Percentiles rank a stretch among this genome's conserved stretches.
phyloP scores from a whole-genome alignment of 2,888 invertebrate genomes.

The Sarcophaga subvicina region DNA sequence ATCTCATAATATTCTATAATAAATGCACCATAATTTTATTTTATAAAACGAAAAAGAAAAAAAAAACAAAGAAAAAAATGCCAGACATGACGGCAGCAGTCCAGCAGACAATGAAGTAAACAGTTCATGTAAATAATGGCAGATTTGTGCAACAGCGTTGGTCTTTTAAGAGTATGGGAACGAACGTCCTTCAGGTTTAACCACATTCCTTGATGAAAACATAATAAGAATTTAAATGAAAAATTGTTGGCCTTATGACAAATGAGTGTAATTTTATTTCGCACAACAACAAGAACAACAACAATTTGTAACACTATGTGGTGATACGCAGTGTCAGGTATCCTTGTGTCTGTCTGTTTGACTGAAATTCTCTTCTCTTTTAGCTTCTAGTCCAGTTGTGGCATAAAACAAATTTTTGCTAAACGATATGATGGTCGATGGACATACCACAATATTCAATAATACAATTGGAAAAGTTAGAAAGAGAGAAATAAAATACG shows the following conservation, averaged over 20 bases:
- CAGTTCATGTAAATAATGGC: constrained; percentile 43
- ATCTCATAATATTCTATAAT: constrained; percentile 61
- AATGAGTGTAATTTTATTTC: constrained; percentile 68
- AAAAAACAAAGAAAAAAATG: neutral
- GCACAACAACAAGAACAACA: constrained; percentile 1
- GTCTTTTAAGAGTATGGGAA: constrained; percentile 28
- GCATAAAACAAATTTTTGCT: constrained; percentile 41
- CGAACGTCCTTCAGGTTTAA: constrained; percentile 70
- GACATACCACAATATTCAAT: constrained; percentile 52
- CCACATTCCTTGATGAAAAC: constrained; percentile 70
- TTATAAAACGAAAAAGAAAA: constrained; percentile 17
- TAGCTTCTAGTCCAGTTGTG: constrained; percentile 12
- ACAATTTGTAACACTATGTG: constrained; percentile 62
- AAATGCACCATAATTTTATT: constrained; percentile 63
- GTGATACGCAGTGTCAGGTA: constrained; percentile 31
- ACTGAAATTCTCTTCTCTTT: neutral
- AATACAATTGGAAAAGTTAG: constrained; percentile 1
- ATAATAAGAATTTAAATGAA: constrained; percentile 71
- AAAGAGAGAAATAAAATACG: neutral
- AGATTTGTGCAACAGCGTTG: neutral
- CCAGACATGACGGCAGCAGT: neutral
- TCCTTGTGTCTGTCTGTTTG: neutral
- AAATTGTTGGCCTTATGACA: constrained; percentile 70
- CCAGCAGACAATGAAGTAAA: neutral
- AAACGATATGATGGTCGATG: constrained; percentile 48